Evolutionary conservation across 2,888 invertebrate species (phyloP).

Genomic region (Monoplex corrugatus): DNA sequence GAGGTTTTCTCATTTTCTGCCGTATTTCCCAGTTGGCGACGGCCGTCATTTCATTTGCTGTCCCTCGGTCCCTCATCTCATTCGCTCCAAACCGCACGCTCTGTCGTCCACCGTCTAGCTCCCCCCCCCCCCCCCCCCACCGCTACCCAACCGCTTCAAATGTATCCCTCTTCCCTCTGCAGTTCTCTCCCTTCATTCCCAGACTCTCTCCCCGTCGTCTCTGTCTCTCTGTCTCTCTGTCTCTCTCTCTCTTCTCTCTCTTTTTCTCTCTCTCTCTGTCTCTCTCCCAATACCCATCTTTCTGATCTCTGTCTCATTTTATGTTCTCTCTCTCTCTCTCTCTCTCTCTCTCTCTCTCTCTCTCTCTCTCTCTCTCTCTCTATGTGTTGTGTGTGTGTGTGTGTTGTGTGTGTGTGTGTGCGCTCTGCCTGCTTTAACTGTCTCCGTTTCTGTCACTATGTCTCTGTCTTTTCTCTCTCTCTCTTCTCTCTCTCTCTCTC

Average conservation of each 20-base stretch:
- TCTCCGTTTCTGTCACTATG: too few relatives aligned
- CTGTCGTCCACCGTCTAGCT: neutral
- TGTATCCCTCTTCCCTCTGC: neutral
- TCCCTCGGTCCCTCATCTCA: slow-evolving; percentile 35
- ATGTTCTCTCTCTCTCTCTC: neutral
- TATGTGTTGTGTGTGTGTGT: too few relatives aligned
- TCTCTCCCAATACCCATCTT: neutral
- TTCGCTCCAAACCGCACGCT: neutral
- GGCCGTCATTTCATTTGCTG: slow-evolving; percentile 26
- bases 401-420: too few relatives aligned
- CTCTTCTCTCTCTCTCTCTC: too few relatives aligned
- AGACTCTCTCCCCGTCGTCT: neutral
- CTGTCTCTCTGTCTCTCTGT: neutral
- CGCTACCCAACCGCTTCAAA: neutral
- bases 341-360: slow-evolving; percentile 9
- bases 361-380: neutral
- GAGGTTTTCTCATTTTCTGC: slow-evolving; percentile 31
- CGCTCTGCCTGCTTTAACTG: too few relatives aligned
- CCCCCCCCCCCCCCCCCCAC: neutral
- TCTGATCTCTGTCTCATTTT: neutral
- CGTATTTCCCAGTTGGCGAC: slow-evolving; percentile 23
- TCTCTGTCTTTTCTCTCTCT: too few relatives aligned
- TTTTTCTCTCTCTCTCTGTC: neutral
- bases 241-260: neutral
- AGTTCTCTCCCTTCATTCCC: neutral